Evolutionary conservation across 2,113 vertebrate species (phyloP).

Genomic region (Cololabis saira): DNA sequence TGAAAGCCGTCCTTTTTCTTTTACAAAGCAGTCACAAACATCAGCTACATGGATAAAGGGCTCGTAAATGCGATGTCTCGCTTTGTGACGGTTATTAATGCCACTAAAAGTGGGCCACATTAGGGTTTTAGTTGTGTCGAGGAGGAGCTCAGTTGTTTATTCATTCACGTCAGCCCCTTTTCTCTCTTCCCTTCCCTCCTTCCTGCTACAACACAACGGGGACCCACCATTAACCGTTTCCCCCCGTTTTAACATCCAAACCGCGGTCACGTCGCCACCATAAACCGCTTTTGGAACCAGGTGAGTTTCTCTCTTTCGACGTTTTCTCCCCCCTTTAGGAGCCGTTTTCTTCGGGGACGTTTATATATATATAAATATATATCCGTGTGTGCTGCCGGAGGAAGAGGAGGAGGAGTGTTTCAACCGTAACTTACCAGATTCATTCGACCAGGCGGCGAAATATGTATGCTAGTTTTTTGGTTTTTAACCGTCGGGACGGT

Average conservation of each 20-base stretch:
- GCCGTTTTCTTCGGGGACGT: not conserved
- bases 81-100: not conserved
- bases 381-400: slow-evolving; percentile 22
- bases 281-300: slow-evolving; percentile 84
- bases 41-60: too few relatives aligned
- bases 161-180: slow-evolving; percentile 82
- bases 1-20: not conserved
- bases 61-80: not conserved
- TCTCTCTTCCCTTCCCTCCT: slow-evolving; percentile 78
- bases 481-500: not conserved
- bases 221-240: slow-evolving; percentile 72
- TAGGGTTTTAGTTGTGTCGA: slow-evolving; percentile 60
- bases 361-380: not conserved
- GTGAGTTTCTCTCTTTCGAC: slow-evolving; percentile 64
- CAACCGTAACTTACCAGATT: slow-evolving; percentile 76
- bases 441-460: slow-evolving; percentile 54
- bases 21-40: not conserved
- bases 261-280: slow-evolving; percentile 81
- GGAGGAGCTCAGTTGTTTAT: slow-evolving; percentile 81
- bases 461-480: slow-evolving; percentile 4
- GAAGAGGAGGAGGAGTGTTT: slow-evolving; percentile 67
- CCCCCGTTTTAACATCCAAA: slow-evolving; percentile 58
- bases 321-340: slow-evolving; percentile 10
- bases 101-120: slow-evolving; percentile 44
- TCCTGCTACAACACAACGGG: slow-evolving; percentile 78